phyloP scores from a whole-genome alignment of 2,888 invertebrate genomes.

The Erannis defoliaria region DNA sequence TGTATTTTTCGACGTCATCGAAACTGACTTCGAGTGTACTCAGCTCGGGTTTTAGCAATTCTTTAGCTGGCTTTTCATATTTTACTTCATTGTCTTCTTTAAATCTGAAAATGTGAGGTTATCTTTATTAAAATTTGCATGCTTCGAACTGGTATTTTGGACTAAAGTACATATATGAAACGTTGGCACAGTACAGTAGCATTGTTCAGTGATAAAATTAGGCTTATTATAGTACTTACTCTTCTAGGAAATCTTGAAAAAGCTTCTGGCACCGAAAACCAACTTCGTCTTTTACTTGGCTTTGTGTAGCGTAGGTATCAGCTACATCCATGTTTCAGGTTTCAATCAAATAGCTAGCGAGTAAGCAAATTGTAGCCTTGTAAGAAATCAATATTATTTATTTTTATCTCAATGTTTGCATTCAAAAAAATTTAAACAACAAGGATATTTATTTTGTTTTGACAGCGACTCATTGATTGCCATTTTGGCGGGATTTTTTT shows the following conservation, averaged over 20 bases:
- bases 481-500: slow-evolving; percentile 40
- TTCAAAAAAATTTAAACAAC: not conserved
- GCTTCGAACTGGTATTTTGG: not conserved
- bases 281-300: slow-evolving; percentile 95
- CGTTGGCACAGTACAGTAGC: not conserved
- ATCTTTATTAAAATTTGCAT: not conserved
- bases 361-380: not conserved
- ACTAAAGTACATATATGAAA: not conserved
- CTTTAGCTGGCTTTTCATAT: slow-evolving; percentile 93
- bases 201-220: not conserved
- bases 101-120: slow-evolving; percentile 82
- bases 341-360: not conserved
- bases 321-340: slow-evolving; percentile 89
- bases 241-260: slow-evolving; percentile 98
- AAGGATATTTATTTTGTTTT: not conserved
- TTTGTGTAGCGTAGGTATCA: slow-evolving; percentile 90
- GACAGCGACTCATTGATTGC: slow-evolving; percentile 19
- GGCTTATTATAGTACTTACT: slow-evolving; percentile 87
- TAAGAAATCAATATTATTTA: not conserved
- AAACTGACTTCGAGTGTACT: slow-evolving; percentile 97
- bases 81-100: slow-evolving; percentile 96
- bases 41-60: slow-evolving; percentile 94
- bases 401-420: not conserved
- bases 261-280: slow-evolving; percentile 97
- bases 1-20: slow-evolving; percentile 97